Base-by-base conservation (phyloP, 2,888 invertebrate genomes). In the Microctonus aethiopoides region DNA sequence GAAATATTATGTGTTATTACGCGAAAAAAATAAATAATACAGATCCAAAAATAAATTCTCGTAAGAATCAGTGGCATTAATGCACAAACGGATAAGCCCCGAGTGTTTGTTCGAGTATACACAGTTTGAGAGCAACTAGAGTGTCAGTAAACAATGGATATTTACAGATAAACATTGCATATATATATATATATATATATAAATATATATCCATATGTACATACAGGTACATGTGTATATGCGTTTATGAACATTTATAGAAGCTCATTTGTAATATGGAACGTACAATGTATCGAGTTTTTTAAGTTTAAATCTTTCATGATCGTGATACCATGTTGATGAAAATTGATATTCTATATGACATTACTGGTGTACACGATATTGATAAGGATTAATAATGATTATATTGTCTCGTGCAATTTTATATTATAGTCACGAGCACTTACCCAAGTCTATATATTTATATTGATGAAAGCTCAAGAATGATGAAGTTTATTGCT, bases 71-170 rank as follows among this genome's bases (percentile, higher is more conserved):
- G 66, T 29, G 59, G 63, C 62, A 60, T 62, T 59, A 62, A 24
- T 24, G 63, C 69, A 67, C 67, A 67, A 73, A 70, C 67, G 75
- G 74, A 75, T 75, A 74, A 75, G 72, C 74, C 68, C 72, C 68
- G 63, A 74, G 74, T 75, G 75, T 75, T 75, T 74, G 75, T 74
- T 72, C 71, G 71, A 75, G 74, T 71, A 66, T 57, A 74, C 71
- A 72, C 74, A 72, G 74, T 74, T 75, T 74, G 72, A 73, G 75
- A 75, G 71, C 74, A 75, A 71, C 74, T 75, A 74, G 72, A 72
- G 74, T 74, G 71, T 75, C 66, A 63, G 75, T 74, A 74, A 74
- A 75, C 75, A 75, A 75, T 75, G 60, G 61, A 63, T 75, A 75
- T 75, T 75, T 70, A 72, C 72, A 75, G 75, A 75, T 75, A 71